Conservation (phyloP, 2,888 invertebrate genomes). For the Leptodirus hochenwartii region DNA sequence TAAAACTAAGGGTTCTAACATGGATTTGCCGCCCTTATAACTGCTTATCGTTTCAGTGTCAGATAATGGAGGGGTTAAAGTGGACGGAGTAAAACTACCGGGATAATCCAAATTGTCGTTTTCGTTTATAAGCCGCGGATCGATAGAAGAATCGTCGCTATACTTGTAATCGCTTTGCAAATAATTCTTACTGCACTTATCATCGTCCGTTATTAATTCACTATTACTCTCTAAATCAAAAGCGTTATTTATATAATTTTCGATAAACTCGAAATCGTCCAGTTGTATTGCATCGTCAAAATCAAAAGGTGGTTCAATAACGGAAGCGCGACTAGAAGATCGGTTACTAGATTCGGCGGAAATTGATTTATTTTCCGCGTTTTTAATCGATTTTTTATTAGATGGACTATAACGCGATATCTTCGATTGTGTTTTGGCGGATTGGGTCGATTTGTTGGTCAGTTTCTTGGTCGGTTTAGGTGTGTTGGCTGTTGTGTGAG, state of each 20-base stretch:
- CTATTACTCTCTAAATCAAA: constrained; percentile 13
- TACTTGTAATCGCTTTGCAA: constrained; percentile 9
- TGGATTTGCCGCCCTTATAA: too few species aligned
- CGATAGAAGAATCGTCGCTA: constrained; percentile 27
- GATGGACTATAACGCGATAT: constrained; percentile 10
- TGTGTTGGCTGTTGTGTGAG: constrained; percentile 24
- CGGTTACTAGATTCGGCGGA: neutral
- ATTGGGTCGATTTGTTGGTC: constrained; percentile 9
- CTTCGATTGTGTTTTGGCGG: constrained; percentile 11
- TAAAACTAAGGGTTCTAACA: too few species aligned
- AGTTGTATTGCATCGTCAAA: constrained; percentile 29
- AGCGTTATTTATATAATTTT: constrained; percentile 22
- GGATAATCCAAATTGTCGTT: constrained; percentile 52
- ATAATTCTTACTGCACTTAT: constrained; percentile 8
- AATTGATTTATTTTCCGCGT: constrained; percentile 3
- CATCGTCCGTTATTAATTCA: constrained; percentile 9
- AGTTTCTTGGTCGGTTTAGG: constrained; percentile 12
- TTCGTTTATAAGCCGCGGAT: constrained; percentile 46
- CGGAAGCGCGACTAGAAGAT: constrained; percentile 18
- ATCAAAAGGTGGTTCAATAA: constrained; percentile 27
- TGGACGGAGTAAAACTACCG: too few species aligned
- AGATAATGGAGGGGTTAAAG: too few species aligned
- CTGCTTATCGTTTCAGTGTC: too few species aligned
- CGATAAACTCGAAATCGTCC: constrained; percentile 24
- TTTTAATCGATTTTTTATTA: constrained; percentile 7